Percentiles rank a stretch among this genome's conserved stretches.
These are phyloP conservation scores for Mythimna impura DNA, from an alignment of 2,888 invertebrate species.

Conservation along the genomic window DNA sequence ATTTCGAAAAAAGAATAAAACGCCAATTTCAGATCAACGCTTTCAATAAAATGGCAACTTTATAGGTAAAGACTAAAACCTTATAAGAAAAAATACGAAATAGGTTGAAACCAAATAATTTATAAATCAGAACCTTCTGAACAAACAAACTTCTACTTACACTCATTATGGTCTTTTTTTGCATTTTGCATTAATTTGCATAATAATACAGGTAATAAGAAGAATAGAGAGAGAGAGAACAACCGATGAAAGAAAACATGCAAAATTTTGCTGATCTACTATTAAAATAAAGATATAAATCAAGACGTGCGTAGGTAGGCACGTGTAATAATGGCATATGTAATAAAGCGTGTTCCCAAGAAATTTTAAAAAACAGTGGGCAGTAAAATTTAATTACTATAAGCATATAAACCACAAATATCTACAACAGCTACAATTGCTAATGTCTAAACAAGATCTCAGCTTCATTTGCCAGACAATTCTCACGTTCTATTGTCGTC, in stretches of 20 bases:
- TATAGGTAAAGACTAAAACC: too few species aligned
- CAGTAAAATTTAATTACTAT: conserved; percentile 24
- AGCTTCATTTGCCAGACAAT: conserved; percentile 31
- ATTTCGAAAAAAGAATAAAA: too few species aligned
- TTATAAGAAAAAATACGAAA: too few species aligned
- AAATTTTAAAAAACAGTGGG: neutral
- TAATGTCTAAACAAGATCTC: conserved; percentile 39
- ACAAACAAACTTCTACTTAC: too few species aligned
- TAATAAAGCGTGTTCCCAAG: neutral
- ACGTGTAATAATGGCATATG: neutral
- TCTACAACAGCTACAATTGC: conserved; percentile 18
- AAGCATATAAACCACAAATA: conserved; percentile 7
- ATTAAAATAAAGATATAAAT: neutral
- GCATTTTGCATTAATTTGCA: too few species aligned
- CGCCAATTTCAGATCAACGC: too few species aligned
- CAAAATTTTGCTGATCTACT: neutral
- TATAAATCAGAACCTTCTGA: too few species aligned
- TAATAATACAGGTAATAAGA: too few species aligned
- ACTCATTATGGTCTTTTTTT: too few species aligned
- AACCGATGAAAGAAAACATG: neutral
- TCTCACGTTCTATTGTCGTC: conserved; percentile 51
- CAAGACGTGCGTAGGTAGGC: neutral
- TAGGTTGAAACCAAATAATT: too few species aligned
- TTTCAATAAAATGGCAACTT: too few species aligned
- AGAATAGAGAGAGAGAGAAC: too few species aligned